A percentile compares a stretch with the other conserved stretches of the same genome.
Conservation (phyloP, 23 tunicate species). For the Ciona savignyi region DNA sequence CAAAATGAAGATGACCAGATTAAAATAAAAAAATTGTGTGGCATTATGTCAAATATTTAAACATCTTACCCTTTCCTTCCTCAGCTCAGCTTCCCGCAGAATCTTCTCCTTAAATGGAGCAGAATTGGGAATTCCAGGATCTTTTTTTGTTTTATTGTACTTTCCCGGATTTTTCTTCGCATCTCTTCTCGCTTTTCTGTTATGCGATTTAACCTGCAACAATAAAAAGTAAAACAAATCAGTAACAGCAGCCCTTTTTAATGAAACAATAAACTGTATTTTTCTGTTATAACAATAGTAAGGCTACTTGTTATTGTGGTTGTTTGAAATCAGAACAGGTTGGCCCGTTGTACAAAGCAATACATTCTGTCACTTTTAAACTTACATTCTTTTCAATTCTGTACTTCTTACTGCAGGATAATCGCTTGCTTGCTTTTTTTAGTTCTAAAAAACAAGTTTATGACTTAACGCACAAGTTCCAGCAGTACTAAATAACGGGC, state of each 20-base stretch:
- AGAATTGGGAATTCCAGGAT: slow-evolving; percentile 79
- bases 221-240: no score
- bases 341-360: no score
- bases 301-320: no score
- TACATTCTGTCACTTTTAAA: no score
- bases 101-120: slow-evolving; percentile 82
- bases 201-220: slow-evolving; percentile 68
- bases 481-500: no score
- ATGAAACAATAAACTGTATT: no score
- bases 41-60: neutral
- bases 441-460: slow-evolving; percentile 28
- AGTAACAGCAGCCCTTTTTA: no score
- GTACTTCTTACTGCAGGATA: slow-evolving; percentile 55
- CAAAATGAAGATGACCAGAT: neutral
- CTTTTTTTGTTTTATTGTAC: slow-evolving; percentile 24
- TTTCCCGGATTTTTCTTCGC: slow-evolving; percentile 43
- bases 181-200: slow-evolving; percentile 30
- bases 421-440: slow-evolving; percentile 53
- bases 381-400: slow-evolving; percentile 67
- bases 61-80: slow-evolving; percentile 40
- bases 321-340: no score
- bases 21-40: no score
- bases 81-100: slow-evolving; percentile 67
- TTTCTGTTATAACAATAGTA: no score
- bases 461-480: no score